Base-by-base conservation (phyloP, 1,140 invertebrate species). In the Hylaeus anthracinus region DNA sequence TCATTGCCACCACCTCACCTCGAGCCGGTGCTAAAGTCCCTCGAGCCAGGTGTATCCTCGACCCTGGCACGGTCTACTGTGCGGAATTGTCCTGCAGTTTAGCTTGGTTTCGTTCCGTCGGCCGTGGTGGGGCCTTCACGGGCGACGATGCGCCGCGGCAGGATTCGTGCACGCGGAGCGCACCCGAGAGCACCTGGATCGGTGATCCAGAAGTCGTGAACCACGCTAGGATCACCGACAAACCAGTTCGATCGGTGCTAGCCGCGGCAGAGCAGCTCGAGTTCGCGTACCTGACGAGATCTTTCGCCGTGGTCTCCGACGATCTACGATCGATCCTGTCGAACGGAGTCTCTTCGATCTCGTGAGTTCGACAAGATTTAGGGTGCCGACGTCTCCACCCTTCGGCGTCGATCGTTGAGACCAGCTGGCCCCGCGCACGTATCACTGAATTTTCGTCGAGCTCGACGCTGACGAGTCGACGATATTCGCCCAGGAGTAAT, bases 1-100 rank as follows among this genome's bases (percentile, higher is more conserved):
- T 93, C 93, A 93, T 93, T 93, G 93, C 92, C 93, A 93, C 93
- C 89, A 93, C 93, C 92, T 91, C 88, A 86, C 83, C 87, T 88
- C 88, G 86, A 86, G 86, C 84, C 83, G 81, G 81, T 84, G 85
- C 90, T 90, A 90, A 86, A 90, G 89, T 90, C 88, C 74, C 81
- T 81, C 45, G 53, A 56, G 64, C 43, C 64, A 64, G 72, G 75
- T 73, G 71, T 80, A 88, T 71, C 79, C 58, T 70, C 78, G 79
- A 80, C 74, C 78, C 82, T 72, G 85, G 48, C 58, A 81, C 67
- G 78, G 69, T 75, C 82, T 86, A 87, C 79, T 55, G 39, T 73
- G 78, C 78, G 43, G 58, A 81, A 84, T 76, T 74, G 75, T 70
- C 82, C 74, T 55, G 86, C 84, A 91, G 87, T 90, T 90, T 90